phyloP scores from a whole-genome alignment of 2,888 invertebrate genomes.

The Magallana nippona region DNA sequence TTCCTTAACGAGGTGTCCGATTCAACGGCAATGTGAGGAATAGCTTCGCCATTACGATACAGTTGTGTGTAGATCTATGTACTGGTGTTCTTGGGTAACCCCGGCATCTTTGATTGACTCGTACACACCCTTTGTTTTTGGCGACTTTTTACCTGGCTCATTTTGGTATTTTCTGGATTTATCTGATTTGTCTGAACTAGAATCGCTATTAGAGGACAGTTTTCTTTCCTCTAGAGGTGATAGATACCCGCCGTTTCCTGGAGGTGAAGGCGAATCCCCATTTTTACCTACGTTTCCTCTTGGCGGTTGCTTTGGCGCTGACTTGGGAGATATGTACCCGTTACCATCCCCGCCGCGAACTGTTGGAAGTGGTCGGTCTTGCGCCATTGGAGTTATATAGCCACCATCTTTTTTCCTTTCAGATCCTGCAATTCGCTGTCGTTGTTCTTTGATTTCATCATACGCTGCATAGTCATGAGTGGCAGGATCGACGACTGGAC shows the following conservation, averaged over 20 bases:
- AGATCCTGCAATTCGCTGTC: not conserved
- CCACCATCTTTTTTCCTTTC: not conserved
- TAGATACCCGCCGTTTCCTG: not conserved
- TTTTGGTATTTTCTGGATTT: constrained; percentile 28
- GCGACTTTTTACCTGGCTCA: not conserved
- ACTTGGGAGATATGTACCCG: not conserved
- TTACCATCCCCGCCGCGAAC: not conserved
- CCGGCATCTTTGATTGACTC: constrained; percentile 12
- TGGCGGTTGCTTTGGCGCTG: not conserved
- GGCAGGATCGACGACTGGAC: not conserved
- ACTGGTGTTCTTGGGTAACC: not conserved
- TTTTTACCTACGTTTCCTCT: not conserved
- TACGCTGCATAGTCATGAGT: constrained; percentile 11
- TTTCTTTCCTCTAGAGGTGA: not conserved
- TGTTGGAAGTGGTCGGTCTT: not conserved
- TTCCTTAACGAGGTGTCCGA: not conserved
- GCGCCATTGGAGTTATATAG: constrained; percentile 2
- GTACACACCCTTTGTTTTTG: not conserved
- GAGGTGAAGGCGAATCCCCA: not conserved
- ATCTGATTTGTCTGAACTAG: constrained; percentile 1
- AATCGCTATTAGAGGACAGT: not conserved
- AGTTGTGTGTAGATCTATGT: not conserved
- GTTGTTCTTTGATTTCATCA: constrained; percentile 3
- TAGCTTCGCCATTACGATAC: not conserved
- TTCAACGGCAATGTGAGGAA: not conserved